These are phyloP conservation scores for Tetropium fuscum DNA, from an alignment of 2,888 invertebrate genomes.

Conservation along the genomic window DNA sequence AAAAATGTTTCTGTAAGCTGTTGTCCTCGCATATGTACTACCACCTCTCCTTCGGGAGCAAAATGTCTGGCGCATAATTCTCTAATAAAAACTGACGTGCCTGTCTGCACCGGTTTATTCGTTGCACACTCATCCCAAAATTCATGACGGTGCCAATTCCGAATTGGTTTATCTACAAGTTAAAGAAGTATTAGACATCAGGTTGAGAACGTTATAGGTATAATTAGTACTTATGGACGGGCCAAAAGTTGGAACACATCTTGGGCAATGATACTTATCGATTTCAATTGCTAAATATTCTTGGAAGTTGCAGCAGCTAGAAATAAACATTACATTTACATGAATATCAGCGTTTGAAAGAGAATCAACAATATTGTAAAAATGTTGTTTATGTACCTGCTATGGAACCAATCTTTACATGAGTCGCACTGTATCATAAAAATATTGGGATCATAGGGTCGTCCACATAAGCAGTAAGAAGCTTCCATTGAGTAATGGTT, in stretches of 20 bases:
- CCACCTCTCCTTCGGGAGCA: conserved; percentile 74
- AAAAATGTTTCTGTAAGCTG: conserved; percentile 74
- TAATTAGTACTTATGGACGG: conserved; percentile 76
- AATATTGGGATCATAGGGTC: conserved; percentile 82
- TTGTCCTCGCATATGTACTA: conserved; percentile 70
- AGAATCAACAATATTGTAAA: conserved; percentile 17
- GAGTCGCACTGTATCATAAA: conserved; percentile 94
- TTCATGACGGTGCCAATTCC: conserved; percentile 76
- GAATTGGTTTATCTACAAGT: conserved; percentile 72
- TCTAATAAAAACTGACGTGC: conserved; percentile 75
- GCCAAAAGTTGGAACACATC: conserved; percentile 81
- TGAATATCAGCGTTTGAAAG: conserved; percentile 4
- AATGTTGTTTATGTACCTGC: conserved; percentile 72
- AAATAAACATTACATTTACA: conserved; percentile 27
- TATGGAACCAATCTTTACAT: conserved; percentile 92
- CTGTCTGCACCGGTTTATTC: conserved; percentile 74
- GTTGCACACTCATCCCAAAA: conserved; percentile 72
- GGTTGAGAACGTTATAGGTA: too few relatives aligned
- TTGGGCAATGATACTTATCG: conserved; percentile 88
- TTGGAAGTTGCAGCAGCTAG: conserved; percentile 83
- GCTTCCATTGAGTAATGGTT: conserved; percentile 57
- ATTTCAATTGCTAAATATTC: conserved; percentile 84
- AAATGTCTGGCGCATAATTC: conserved; percentile 76
- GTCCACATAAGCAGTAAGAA: conserved; percentile 86
- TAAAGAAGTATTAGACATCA: too few relatives aligned